Percentiles rank a stretch among this genome's conserved stretches.
Conservation (phyloP, 2,113 vertebrate genomes). For the Datnioides undecimradiatus region DNA sequence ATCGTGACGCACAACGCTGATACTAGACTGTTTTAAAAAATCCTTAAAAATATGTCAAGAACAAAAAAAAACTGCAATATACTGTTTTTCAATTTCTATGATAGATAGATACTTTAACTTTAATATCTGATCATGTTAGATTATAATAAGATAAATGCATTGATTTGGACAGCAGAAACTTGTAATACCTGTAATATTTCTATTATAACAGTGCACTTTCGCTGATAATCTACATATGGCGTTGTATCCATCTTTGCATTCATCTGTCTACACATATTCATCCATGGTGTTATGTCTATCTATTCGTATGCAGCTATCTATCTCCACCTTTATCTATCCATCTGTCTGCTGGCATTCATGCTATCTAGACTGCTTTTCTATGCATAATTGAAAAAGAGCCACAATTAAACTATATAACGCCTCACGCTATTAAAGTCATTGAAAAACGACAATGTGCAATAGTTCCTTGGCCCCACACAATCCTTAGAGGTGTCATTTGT, state of each 20-base stretch:
- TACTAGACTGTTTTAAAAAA: background rate
- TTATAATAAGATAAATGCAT: background rate
- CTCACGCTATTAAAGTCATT: background rate
- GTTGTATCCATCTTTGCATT: background rate
- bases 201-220: too few relatives aligned
- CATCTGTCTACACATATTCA: background rate
- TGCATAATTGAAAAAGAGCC: background rate
- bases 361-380: background rate
- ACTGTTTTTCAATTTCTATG: too few relatives aligned
- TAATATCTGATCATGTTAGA: background rate
- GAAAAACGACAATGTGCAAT: background rate
- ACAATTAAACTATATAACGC: background rate
- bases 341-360: background rate
- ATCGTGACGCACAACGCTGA: constrained; percentile 15
- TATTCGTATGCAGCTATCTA: too few relatives aligned
- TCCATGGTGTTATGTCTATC: constrained; percentile 12
- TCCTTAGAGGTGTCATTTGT: constrained; percentile 48
- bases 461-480: constrained; percentile 17
- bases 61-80: too few relatives aligned
- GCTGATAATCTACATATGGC: background rate
- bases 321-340: background rate
- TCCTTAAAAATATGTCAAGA: background rate
- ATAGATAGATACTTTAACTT: too few relatives aligned
- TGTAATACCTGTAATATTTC: too few relatives aligned
- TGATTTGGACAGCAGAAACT: too few relatives aligned